Base-by-base conservation (phyloP, 2,888 invertebrate species). In the Lacanobia wlatinum region DNA sequence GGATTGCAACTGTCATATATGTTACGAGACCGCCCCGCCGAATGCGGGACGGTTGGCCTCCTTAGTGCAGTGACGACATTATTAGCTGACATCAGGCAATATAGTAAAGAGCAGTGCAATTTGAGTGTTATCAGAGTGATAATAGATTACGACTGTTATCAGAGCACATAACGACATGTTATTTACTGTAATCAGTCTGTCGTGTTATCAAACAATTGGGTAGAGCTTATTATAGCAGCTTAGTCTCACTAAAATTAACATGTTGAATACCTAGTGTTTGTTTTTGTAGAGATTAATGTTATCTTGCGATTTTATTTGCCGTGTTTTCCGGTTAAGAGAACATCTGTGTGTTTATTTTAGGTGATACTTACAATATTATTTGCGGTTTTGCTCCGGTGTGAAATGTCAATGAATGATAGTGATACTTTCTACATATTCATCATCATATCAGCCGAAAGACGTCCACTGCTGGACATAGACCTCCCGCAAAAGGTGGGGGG, bases 101-200 rank as follows among this genome's bases (percentile, higher is more conserved):
- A 2, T 55, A 55, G 6, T 48, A 2, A 14, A 28, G 28, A 46
- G 21, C 40, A 21, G 16, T 60, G 28, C 18, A 55, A 28, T 67
- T 59, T 46, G 12, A 28, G 2, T 14, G 14, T 59, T 75, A 73
- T 67, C 67, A 53, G 8, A 67, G 23, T 73, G 18, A 52, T 75
- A 59, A 28, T 14, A 73, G 58, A 73, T 67, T 58, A 73, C 12
- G 18, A 5, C 1, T 21, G 0, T 28, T 75, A 73, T 53, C 58
- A 75, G 16, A 9, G 65, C 5, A 52, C 73, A 12, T 56, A 65
- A 50, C 46, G 58, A 46, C 58, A 21, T 43, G 59, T 64, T 21
- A 62, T 73, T 28, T 63, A 8, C 9, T 14, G 0, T 63, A 78
- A 77, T 77, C 73, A 21, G 48, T 21, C 9, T 43, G 48, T 1